Percentiles rank a stretch among this genome's conserved stretches.
These are phyloP conservation scores for Galaxias olidus DNA, from an alignment of 2,797 vertebrate genomes.

Conservation along the genomic window DNA sequence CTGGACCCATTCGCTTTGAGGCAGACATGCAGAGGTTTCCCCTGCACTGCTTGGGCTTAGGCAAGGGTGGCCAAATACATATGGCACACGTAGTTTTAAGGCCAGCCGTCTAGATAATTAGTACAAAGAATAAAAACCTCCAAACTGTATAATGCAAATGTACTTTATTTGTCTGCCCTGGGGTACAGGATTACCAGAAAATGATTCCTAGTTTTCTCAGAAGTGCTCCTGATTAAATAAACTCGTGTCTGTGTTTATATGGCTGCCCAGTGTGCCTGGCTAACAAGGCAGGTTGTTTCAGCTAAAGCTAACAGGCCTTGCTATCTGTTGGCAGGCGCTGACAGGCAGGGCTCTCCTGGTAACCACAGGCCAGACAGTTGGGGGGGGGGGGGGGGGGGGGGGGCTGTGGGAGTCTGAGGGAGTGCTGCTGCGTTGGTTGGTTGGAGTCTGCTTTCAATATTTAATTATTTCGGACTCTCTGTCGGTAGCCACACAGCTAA, in stretches of 20 bases:
- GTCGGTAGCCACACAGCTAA: no score
- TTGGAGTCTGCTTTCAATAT: no score
- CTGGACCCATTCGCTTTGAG: constrained; percentile 30
- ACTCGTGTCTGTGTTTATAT: constrained; percentile 54
- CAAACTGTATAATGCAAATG: no score
- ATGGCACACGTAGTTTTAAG: no score
- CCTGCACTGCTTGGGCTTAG: not conserved
- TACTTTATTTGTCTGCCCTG: not conserved
- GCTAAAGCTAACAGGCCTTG: constrained; percentile 45
- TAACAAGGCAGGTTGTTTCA: constrained; percentile 37
- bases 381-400: constrained; percentile 24
- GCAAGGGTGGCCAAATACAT: no score
- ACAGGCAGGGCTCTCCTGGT: constrained; percentile 41
- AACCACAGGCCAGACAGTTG: constrained; percentile 44
- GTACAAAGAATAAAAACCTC: no score
- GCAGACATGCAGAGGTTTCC: not conserved
- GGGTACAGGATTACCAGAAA: not conserved
- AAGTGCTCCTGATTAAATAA: constrained; percentile 3
- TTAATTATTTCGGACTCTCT: no score
- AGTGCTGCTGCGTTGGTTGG: constrained; percentile 7
- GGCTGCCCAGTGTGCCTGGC: constrained; percentile 27
- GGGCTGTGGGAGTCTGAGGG: constrained; percentile 26
- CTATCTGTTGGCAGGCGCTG: constrained; percentile 46
- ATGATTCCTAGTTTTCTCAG: no score
- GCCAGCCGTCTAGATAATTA: no score